Evolutionary conservation across 2,888 invertebrate species (phyloP).

Genomic region (Tinea trinotella): DNA sequence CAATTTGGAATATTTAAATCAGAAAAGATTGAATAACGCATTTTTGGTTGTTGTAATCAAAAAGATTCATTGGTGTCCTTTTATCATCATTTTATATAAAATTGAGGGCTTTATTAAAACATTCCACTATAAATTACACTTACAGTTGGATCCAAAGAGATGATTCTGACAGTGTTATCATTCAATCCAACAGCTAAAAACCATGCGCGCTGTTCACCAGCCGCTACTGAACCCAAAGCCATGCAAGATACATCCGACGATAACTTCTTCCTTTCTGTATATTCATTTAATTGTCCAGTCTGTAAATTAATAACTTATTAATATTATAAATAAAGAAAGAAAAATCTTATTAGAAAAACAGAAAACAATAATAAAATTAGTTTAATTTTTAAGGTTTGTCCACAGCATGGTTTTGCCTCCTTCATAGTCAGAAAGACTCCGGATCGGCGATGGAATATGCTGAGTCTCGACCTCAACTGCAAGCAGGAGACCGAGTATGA

Average conservation of each 20-base stretch:
- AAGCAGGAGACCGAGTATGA: constrained; percentile 66
- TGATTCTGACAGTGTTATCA: constrained; percentile 97
- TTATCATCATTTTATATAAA: constrained; percentile 49
- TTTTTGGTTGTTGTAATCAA: constrained; percentile 66
- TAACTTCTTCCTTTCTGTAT: constrained; percentile 97
- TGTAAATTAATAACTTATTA: constrained; percentile 50
- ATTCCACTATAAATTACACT: constrained; percentile 32
- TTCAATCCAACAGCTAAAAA: constrained; percentile 96
- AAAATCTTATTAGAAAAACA: neutral
- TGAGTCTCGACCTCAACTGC: constrained; percentile 68
- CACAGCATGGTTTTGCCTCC: constrained; percentile 80
- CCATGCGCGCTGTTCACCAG: constrained; percentile 95
- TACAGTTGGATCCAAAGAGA: constrained; percentile 94
- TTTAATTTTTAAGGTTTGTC: constrained; percentile 51
- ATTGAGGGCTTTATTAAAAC: neutral
- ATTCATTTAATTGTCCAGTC: constrained; percentile 98
- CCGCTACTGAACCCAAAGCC: constrained; percentile 95
- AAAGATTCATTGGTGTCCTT: constrained; percentile 67
- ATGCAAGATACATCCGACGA: constrained; percentile 98
- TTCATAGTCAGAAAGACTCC: constrained; percentile 78
- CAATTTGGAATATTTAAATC: constrained; percentile 27
- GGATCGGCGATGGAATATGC: constrained; percentile 84
- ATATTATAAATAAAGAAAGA: neutral
- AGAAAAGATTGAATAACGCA: constrained; percentile 64
- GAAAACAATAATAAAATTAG: neutral